These are phyloP conservation scores for Apamea sordens DNA, from an alignment of 2,888 invertebrate species.

Conservation along the genomic window DNA sequence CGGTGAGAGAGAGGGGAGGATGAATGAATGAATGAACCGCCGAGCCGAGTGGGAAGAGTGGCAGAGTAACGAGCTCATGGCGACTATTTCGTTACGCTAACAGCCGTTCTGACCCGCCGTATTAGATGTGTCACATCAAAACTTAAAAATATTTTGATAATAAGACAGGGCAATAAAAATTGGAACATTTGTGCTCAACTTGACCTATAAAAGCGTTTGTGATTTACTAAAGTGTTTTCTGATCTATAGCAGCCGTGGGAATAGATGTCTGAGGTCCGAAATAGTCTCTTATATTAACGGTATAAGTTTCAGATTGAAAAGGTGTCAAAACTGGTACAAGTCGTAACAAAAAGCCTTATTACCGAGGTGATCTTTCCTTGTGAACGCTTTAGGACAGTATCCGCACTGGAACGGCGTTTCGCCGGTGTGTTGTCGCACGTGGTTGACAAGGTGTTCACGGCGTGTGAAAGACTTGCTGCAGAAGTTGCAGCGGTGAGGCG, in stretches of 20 bases:
- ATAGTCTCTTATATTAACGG: neutral
- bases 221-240: neutral
- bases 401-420: constrained; percentile 95
- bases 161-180: neutral
- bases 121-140: neutral
- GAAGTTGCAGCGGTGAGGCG: constrained; percentile 96
- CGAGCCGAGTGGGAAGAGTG: neutral
- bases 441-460: constrained; percentile 96
- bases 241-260: neutral
- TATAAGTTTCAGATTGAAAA: neutral
- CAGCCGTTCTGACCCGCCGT: neutral
- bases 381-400: constrained; percentile 96
- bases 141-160: neutral
- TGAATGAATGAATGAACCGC: too few species aligned
- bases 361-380: constrained; percentile 95
- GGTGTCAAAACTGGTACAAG: neutral
- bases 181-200: neutral
- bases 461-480: constrained; percentile 96
- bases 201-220: neutral
- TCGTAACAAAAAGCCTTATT: constrained; percentile 29
- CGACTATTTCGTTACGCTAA: neutral
- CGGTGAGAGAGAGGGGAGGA: too few species aligned
- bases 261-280: neutral
- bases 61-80: too few species aligned
- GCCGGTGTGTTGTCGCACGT: constrained; percentile 95